Evolutionary conservation across 2,113 vertebrate species (phyloP).

Genomic region (Cyrtonyx montezumae): DNA sequence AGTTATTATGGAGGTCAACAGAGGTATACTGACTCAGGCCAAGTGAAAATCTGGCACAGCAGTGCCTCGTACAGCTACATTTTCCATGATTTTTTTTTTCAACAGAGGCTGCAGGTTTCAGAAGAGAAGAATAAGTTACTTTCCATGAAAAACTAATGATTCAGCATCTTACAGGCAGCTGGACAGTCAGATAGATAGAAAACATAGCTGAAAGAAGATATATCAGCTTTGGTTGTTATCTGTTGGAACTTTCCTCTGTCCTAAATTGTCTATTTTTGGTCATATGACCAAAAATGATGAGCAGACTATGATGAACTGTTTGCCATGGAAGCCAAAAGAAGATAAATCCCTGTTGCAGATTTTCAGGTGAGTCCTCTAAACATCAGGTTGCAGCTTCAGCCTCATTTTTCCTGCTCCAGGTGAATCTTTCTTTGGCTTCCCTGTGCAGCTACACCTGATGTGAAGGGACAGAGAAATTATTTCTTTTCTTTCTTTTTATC

Average conservation of each 20-base stretch:
- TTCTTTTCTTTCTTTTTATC: background rate
- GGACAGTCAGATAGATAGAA: background rate
- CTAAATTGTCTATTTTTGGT: background rate
- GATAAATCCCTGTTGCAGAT: background rate
- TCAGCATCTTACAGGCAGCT: background rate
- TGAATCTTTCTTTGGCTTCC: background rate
- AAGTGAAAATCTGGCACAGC: conserved; percentile 48
- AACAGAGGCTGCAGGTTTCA: background rate
- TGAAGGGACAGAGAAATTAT: background rate
- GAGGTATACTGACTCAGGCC: conserved; percentile 50
- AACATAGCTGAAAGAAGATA: background rate
- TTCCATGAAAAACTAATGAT: conserved; percentile 5
- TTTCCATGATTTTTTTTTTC: background rate
- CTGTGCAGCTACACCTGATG: fast-evolving
- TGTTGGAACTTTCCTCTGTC: background rate
- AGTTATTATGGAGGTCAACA: conserved; percentile 61
- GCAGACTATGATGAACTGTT: background rate
- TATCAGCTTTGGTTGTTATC: background rate
- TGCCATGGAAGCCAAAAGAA: background rate
- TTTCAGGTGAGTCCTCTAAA: background rate
- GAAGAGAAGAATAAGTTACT: background rate
- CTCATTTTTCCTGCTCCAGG: background rate
- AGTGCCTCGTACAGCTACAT: background rate
- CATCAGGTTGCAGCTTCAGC: background rate
- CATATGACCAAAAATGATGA: background rate